Conservation (phyloP, 1,140 invertebrate genomes). For the Mycetomoellerius zeteki region DNA sequence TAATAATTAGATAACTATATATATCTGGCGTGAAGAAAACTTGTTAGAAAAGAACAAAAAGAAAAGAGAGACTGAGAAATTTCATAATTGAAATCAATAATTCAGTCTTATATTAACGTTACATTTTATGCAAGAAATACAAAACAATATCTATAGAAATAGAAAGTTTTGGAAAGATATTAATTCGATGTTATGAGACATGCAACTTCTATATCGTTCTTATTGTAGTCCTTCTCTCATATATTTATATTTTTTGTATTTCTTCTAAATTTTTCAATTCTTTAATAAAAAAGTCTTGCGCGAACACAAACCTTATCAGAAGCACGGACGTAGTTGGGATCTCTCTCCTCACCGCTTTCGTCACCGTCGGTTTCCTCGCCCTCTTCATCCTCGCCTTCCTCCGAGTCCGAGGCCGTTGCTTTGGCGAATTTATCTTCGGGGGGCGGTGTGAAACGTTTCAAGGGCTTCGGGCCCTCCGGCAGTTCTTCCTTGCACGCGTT, state of each 20-base stretch:
- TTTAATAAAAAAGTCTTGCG: not conserved
- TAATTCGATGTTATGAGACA: too few species aligned
- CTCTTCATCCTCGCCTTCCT: constrained; percentile 89
- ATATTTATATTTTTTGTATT: too few species aligned
- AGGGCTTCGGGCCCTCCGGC: constrained; percentile 91
- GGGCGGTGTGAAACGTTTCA: constrained; percentile 96
- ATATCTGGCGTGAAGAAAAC: not conserved
- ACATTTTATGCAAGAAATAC: not conserved
- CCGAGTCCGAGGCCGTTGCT: constrained; percentile 86
- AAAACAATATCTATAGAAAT: not conserved
- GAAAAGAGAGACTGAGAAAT: not conserved
- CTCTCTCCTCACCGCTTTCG: constrained; percentile 88
- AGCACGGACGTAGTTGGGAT: constrained; percentile 88
- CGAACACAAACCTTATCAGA: constrained; percentile 85
- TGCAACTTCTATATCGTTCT: too few species aligned
- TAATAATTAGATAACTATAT: constrained; percentile 8
- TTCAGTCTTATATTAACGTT: not conserved
- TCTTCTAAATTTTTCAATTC: not conserved
- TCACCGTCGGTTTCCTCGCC: constrained; percentile 88
- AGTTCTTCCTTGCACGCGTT: constrained; percentile 88
- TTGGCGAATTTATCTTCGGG: constrained; percentile 90
- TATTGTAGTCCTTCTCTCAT: not conserved
- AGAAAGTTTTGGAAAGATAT: not conserved
- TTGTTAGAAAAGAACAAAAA: not conserved
- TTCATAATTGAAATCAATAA: not conserved